phyloP scores from a whole-genome alignment of 1,140 invertebrate genomes.

The Chymomyza costata region DNA sequence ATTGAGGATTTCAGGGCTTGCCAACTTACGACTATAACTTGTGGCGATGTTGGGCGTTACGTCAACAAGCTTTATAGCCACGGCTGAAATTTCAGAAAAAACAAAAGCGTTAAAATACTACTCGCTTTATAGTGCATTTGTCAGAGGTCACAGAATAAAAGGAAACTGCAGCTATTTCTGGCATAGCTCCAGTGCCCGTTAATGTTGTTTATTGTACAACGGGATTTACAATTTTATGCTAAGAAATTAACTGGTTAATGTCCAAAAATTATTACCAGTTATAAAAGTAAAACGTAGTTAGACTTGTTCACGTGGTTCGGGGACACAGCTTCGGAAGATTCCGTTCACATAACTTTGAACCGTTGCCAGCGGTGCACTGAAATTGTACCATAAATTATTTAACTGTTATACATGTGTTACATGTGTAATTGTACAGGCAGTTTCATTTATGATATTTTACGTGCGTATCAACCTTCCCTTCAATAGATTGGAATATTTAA shows the following conservation, averaged over 20 bases:
- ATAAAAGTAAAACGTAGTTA: constrained; percentile 13
- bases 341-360: no score
- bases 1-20: no score
- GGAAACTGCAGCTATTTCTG: constrained; percentile 13
- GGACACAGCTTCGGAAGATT: no score
- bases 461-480: no score
- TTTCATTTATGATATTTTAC: no score
- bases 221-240: constrained; percentile 7
- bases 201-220: neutral
- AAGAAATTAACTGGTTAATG: no score
- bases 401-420: no score
- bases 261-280: constrained; percentile 61
- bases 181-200: constrained; percentile 4
- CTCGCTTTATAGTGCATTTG: neutral
- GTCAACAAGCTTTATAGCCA: neutral
- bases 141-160: constrained; percentile 12
- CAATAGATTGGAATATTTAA: no score
- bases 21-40: no score
- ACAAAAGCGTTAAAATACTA: constrained; percentile 24
- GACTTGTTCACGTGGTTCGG: constrained; percentile 6
- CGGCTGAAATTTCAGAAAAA: constrained; percentile 57
- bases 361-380: constrained; percentile 39
- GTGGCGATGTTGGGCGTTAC: no score
- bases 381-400: constrained; percentile 57
- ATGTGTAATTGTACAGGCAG: no score